phyloP scores from a whole-genome alignment of 2,113 vertebrate species.

The Baryphthengus martii region DNA sequence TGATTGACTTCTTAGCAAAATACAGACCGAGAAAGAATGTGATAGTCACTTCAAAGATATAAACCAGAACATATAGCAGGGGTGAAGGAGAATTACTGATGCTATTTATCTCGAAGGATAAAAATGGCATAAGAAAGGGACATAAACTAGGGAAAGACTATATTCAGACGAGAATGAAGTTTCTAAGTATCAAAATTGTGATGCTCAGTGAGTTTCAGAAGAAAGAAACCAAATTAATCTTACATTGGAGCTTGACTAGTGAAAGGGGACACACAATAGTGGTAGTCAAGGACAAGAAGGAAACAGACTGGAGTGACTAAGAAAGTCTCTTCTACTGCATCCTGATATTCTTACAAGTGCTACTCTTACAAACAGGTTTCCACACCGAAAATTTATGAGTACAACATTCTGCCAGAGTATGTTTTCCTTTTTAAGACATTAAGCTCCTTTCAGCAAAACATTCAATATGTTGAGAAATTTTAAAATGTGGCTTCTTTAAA shows the following conservation, averaged over 20 bases:
- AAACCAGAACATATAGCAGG: background rate
- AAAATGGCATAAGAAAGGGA: background rate
- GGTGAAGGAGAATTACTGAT: background rate
- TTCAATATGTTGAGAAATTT: background rate
- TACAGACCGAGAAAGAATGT: background rate
- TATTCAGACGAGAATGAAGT: background rate
- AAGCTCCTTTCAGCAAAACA: background rate
- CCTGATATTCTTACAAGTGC: background rate
- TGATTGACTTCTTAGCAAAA: background rate
- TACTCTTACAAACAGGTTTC: background rate
- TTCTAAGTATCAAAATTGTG: background rate
- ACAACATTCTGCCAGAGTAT: background rate
- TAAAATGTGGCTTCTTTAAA: background rate
- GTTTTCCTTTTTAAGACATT: background rate
- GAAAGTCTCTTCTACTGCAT: background rate
- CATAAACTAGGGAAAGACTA: background rate
- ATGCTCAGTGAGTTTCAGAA: background rate
- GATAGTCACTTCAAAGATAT: background rate
- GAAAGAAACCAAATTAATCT: background rate
- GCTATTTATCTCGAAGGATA: background rate
- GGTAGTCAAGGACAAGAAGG: background rate
- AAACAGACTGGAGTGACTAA: background rate
- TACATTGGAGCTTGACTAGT: background rate
- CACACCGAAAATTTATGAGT: background rate
- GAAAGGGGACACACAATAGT: background rate